Percentiles rank a stretch among this genome's conserved stretches.
These are phyloP conservation scores for Macrosteles quadrilineatus DNA, from an alignment of 1,140 invertebrate species.

Conservation along the genomic window DNA sequence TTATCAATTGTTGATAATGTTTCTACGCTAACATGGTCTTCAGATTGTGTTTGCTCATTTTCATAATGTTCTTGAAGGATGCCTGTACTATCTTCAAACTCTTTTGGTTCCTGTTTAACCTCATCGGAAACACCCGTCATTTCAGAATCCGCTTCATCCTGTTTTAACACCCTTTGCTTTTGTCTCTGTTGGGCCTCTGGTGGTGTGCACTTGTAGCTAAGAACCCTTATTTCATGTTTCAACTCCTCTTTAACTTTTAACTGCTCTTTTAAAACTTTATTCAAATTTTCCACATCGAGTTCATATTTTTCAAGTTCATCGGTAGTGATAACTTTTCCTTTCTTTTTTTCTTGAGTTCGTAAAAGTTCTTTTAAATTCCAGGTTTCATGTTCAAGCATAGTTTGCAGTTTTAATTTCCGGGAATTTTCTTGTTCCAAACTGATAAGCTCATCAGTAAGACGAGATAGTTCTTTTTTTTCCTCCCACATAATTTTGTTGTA, in stretches of 20 bases:
- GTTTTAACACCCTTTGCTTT: neutral
- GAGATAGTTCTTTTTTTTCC: neutral
- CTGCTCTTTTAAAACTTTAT: neutral
- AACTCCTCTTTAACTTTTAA: neutral
- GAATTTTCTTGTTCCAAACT: neutral
- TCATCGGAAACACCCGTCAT: neutral
- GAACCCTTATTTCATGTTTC: neutral
- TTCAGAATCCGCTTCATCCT: neutral
- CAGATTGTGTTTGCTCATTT: neutral
- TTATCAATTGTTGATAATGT: neutral
- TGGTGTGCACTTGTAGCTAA: neutral
- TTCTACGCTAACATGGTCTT: neutral
- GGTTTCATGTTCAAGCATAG: slow-evolving; percentile 5
- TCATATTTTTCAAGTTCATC: neutral
- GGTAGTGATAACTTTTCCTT: neutral
- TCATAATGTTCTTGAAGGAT: neutral
- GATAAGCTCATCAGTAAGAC: neutral
- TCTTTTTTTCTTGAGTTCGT: neutral
- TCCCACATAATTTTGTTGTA: neutral
- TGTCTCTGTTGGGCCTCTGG: neutral
- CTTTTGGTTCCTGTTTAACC: neutral
- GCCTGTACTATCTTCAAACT: neutral
- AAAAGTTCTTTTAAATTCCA: neutral
- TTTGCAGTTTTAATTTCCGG: neutral
- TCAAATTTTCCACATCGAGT: neutral